Conservation (phyloP, 2,888 invertebrate genomes). For the Tubiluchus corallicola region DNA sequence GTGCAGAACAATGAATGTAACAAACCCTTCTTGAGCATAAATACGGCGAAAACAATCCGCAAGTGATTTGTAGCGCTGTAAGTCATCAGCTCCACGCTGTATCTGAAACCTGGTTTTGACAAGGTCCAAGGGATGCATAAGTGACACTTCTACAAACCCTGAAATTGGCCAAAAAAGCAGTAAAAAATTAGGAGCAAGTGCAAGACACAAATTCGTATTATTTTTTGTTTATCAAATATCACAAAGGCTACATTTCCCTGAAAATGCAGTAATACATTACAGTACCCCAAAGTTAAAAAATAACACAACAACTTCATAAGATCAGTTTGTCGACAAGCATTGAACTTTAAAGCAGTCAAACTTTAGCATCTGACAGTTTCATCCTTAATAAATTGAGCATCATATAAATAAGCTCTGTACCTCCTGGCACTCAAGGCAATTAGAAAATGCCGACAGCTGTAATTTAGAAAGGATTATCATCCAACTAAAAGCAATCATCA, state of each 20-base stretch:
- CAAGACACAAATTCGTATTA: not conserved
- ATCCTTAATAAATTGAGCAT: too few relatives aligned
- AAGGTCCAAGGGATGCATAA: constrained; percentile 88
- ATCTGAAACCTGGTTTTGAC: constrained; percentile 76
- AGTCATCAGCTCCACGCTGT: constrained; percentile 38
- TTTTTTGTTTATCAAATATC: not conserved
- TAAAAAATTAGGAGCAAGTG: not conserved
- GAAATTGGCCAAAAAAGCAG: constrained; percentile 11
- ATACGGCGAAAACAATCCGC: constrained; percentile 73
- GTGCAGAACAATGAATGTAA: too few relatives aligned
- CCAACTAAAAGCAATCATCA: too few relatives aligned
- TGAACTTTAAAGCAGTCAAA: too few relatives aligned
- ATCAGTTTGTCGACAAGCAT: too few relatives aligned
- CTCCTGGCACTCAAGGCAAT: too few relatives aligned
- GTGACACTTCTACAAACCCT: constrained; percentile 77
- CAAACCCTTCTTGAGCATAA: constrained; percentile 56
- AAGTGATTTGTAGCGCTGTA: constrained; percentile 49
- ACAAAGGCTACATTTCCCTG: not conserved
- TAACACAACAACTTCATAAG: too few relatives aligned
- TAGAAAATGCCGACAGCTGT: too few relatives aligned
- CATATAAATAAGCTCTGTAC: too few relatives aligned
- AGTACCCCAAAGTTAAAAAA: not conserved
- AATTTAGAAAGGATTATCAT: too few relatives aligned
- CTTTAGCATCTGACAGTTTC: too few relatives aligned
- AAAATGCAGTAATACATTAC: not conserved